phyloP scores from a whole-genome alignment of 2,888 invertebrate species.

The Trichogramma evanescens region DNA sequence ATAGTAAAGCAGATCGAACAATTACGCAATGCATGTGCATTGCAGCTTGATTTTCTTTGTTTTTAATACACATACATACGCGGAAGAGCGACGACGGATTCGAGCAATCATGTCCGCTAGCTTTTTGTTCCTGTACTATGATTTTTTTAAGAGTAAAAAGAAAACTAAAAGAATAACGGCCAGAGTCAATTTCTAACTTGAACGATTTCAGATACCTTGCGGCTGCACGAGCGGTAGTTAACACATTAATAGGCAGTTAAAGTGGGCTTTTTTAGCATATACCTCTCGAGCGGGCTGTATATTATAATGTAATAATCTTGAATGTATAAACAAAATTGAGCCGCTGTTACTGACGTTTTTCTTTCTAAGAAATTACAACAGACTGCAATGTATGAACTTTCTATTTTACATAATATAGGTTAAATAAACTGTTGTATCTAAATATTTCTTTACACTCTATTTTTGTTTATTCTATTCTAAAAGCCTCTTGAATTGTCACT shows the following conservation, averaged over 20 bases:
- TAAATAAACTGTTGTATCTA: neutral
- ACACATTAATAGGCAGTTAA: conserved; percentile 18
- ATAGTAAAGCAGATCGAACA: too few relatives aligned
- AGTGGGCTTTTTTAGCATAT: neutral
- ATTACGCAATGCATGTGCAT: too few relatives aligned
- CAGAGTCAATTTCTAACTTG: too few relatives aligned
- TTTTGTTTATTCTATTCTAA: neutral
- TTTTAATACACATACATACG: too few relatives aligned
- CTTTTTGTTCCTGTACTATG: too few relatives aligned
- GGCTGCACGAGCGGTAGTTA: conserved; percentile 2
- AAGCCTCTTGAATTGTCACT: neutral
- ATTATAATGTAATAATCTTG: neutral
- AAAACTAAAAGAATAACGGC: too few relatives aligned
- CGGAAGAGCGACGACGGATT: too few relatives aligned
- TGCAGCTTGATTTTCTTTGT: too few relatives aligned
- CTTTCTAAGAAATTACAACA: neutral
- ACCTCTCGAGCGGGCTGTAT: neutral
- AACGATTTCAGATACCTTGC: too few relatives aligned
- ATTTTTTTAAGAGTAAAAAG: too few relatives aligned
- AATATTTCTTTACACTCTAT: neutral
- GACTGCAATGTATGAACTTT: conserved; percentile 4
- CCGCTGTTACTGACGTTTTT: neutral
- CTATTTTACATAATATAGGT: conserved; percentile 14
- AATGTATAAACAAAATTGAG: conserved; percentile 9
- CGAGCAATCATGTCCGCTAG: too few relatives aligned